These are phyloP conservation scores for Acleris sparsana DNA, from an alignment of 2,888 invertebrate species.

Conservation along the genomic window DNA sequence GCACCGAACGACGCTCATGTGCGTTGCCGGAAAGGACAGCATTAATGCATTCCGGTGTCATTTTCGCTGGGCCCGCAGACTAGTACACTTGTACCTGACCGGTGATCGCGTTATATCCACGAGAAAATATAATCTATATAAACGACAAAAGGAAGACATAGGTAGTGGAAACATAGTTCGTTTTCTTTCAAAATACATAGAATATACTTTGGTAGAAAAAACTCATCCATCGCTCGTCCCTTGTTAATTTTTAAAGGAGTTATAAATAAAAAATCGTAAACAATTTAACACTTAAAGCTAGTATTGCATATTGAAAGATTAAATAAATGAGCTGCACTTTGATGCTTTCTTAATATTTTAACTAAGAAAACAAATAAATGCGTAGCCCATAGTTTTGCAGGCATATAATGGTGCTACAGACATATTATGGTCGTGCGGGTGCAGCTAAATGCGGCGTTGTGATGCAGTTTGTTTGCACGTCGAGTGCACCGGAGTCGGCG, in stretches of 20 bases:
- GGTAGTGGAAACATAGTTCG: constrained; percentile 53
- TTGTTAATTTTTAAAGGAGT: constrained; percentile 61
- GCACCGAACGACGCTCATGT: too few relatives aligned
- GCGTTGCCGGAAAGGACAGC: too few relatives aligned
- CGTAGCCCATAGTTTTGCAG: constrained; percentile 15
- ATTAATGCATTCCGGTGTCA: too few relatives aligned
- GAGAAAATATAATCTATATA: constrained; percentile 40
- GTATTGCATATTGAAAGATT: constrained; percentile 79
- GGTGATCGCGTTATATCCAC: constrained; percentile 41
- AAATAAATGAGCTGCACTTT: constrained; percentile 61
- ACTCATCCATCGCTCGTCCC: constrained; percentile 61
- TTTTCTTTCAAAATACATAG: constrained; percentile 48
- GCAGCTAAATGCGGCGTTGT: constrained; percentile 33
- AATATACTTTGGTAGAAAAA: constrained; percentile 73
- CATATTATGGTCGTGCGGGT: constrained; percentile 24
- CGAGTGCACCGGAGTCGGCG: too few relatives aligned
- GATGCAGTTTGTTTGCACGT: constrained; percentile 22
- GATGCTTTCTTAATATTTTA: constrained; percentile 19
- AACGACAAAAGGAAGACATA: constrained; percentile 65
- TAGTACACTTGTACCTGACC: constrained; percentile 55
- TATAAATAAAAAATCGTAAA: constrained; percentile 79
- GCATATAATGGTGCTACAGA: constrained; percentile 28
- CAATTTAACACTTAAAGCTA: constrained; percentile 83
- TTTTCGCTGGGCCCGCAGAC: constrained; percentile 47
- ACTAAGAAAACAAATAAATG: constrained; percentile 33